A percentile compares a stretch with the other conserved stretches of the same genome.
Evolutionary conservation across 2,888 invertebrate genomes (phyloP).

Genomic region (Charanyca ferruginea): DNA sequence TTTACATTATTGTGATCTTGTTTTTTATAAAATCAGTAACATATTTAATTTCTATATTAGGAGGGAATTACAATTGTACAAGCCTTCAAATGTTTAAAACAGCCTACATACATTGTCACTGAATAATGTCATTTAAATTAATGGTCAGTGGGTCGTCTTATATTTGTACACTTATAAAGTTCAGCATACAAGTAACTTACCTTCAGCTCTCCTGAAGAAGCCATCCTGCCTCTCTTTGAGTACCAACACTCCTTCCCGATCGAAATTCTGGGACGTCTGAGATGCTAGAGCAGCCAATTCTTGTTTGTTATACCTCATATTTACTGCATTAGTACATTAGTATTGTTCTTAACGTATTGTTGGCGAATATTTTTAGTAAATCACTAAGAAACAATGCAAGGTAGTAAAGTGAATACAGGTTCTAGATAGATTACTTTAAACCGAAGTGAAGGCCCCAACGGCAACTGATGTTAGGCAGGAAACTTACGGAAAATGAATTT

Average conservation of each 20-base stretch:
- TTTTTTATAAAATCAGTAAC: background rate
- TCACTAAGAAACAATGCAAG: constrained; percentile 18
- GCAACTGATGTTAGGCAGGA: constrained; percentile 22
- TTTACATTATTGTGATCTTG: background rate
- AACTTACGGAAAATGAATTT: constrained; percentile 7
- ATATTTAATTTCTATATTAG: background rate
- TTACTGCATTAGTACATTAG: constrained; percentile 61
- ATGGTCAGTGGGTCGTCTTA: no score
- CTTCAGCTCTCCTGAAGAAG: constrained; percentile 97
- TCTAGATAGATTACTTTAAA: constrained; percentile 10
- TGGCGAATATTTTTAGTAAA: constrained; percentile 11
- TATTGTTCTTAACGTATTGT: constrained; percentile 46
- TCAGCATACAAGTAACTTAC: constrained; percentile 89
- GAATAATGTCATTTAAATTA: no score
- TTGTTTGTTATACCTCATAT: constrained; percentile 97
- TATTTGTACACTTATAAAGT: no score
- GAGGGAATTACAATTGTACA: background rate
- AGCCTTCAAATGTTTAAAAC: no score
- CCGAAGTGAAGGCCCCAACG: constrained; percentile 18
- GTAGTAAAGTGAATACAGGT: constrained; percentile 8
- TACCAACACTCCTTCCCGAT: constrained; percentile 97
- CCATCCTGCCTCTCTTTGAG: constrained; percentile 97
- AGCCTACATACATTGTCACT: background rate
- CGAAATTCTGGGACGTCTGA: constrained; percentile 96
- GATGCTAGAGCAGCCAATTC: constrained; percentile 96